Conservation (phyloP, 2,888 invertebrate species). For the Diarsia mendica region DNA sequence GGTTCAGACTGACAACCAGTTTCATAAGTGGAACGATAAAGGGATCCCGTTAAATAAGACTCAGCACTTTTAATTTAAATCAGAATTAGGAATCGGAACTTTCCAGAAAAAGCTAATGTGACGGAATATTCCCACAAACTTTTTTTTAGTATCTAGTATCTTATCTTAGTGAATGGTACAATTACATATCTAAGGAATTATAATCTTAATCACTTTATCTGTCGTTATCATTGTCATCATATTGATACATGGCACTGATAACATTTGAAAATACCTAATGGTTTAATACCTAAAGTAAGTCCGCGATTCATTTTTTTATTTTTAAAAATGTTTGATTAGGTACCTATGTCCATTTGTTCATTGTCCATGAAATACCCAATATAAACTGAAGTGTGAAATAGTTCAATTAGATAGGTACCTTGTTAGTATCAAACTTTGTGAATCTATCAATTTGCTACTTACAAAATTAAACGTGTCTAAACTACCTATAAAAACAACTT, state of each 20-base stretch:
- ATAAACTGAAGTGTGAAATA: conserved; percentile 2
- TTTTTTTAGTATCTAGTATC: neutral
- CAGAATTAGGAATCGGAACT: neutral
- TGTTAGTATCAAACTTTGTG: neutral
- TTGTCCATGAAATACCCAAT: too few species aligned
- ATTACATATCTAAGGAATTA: conserved; percentile 34
- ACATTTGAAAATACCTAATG: conserved; percentile 32
- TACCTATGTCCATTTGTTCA: neutral
- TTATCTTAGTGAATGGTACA: conserved; percentile 27
- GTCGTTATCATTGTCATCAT: conserved; percentile 41
- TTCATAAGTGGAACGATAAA: too few species aligned
- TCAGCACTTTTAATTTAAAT: neutral
- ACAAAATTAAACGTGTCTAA: neutral
- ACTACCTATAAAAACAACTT: neutral
- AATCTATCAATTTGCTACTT: neutral
- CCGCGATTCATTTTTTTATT: neutral
- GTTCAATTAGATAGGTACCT: neutral
- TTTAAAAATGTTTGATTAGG: neutral
- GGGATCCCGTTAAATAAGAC: too few species aligned
- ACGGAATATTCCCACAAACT: conserved; percentile 23
- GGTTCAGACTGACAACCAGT: too few species aligned
- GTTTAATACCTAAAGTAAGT: conserved; percentile 16
- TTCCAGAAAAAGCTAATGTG: conserved; percentile 1
- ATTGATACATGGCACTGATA: conserved; percentile 21
- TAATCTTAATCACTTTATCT: conserved; percentile 65